Percentiles rank a stretch among this genome's conserved stretches.
These are phyloP conservation scores for Crocuta crocuta DNA, from an alignment of 2,113 vertebrate species.

Conservation along the genomic window DNA sequence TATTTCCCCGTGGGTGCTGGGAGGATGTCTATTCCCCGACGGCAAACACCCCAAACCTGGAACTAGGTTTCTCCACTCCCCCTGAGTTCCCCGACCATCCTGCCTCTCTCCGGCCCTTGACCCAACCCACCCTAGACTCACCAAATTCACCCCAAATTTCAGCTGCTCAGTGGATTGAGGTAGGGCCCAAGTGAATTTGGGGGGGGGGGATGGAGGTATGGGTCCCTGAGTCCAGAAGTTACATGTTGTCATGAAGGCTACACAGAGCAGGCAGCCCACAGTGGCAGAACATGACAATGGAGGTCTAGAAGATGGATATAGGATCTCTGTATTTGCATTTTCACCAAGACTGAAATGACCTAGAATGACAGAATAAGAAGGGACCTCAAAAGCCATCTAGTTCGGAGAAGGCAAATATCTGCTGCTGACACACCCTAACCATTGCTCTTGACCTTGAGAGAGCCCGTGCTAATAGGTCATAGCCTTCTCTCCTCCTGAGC, in stretches of 20 bases:
- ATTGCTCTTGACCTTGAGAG: neutral
- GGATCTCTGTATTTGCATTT: neutral
- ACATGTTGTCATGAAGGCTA: neutral
- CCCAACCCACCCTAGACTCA: neutral
- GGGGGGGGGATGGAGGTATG: neutral
- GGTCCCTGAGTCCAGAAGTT: neutral
- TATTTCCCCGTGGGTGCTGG: neutral
- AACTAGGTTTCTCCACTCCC: neutral
- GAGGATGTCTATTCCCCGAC: neutral
- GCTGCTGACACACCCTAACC: neutral
- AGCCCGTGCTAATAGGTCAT: neutral
- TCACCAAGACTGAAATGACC: neutral
- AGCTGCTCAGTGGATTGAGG: neutral
- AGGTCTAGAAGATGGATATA: neutral
- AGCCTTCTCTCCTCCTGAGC: neutral
- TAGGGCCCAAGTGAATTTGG: neutral
- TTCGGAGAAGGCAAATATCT: neutral
- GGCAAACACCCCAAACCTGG: neutral
- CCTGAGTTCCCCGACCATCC: neutral
- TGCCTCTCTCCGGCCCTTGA: neutral
- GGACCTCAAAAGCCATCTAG: neutral
- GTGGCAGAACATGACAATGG: neutral
- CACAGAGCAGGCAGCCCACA: neutral
- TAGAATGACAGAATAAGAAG: neutral
- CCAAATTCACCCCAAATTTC: neutral